A percentile compares a stretch with the other conserved stretches of the same genome.
phyloP scores from a whole-genome alignment of 2,888 invertebrate species.

The Hypena proboscidalis region DNA sequence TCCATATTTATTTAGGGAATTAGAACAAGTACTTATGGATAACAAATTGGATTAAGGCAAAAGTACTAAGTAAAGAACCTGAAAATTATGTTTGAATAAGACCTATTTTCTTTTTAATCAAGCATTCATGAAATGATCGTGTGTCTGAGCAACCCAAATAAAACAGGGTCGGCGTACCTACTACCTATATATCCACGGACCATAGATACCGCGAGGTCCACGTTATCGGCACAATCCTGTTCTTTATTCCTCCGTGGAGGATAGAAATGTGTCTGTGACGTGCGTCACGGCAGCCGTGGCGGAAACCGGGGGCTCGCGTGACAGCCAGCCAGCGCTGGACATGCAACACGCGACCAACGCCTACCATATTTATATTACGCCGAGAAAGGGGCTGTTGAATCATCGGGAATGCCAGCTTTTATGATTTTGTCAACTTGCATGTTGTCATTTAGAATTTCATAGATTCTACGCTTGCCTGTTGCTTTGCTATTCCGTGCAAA shows the following conservation, averaged over 20 bases:
- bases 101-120: too few species aligned
- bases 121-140: too few species aligned
- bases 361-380: conserved; percentile 24
- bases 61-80: too few species aligned
- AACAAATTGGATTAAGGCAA: too few species aligned
- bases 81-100: too few species aligned
- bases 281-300: conserved; percentile 54
- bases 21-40: too few species aligned
- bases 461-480: conserved; percentile 5
- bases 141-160: neutral
- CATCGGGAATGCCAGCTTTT: conserved; percentile 32
- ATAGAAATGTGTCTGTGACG: conserved; percentile 61
- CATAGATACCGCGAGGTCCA: conserved; percentile 28
- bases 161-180: neutral
- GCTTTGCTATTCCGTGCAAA: conserved; percentile 7
- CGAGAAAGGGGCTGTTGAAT: conserved; percentile 24
- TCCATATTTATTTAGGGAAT: too few species aligned
- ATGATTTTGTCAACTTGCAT: conserved; percentile 9
- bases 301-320: conserved; percentile 45
- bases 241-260: conserved; percentile 43
- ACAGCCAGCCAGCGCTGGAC: conserved; percentile 22
- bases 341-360: conserved; percentile 37
- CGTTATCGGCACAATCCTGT: conserved; percentile 42
- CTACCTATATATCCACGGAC: conserved; percentile 13
- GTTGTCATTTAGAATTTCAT: conserved; percentile 3